These are phyloP conservation scores for Drosophila neocordata DNA, from an alignment of 1,140 invertebrate genomes.

Conservation along the genomic window DNA sequence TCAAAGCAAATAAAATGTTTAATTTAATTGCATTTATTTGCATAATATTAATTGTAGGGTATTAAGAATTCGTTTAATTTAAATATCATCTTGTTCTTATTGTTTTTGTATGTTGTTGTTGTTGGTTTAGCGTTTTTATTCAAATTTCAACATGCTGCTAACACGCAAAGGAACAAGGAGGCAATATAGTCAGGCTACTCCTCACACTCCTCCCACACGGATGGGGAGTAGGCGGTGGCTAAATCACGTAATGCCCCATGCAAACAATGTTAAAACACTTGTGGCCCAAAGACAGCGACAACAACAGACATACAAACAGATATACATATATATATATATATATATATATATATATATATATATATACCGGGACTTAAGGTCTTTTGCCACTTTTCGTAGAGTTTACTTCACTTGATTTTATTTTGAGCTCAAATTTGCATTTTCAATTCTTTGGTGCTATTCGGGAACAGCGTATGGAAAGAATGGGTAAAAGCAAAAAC, in stretches of 20 bases:
- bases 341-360: too few relatives aligned
- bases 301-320: neutral
- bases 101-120: slow-evolving; percentile 13
- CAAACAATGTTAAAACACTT: slow-evolving; percentile 81
- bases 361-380: neutral
- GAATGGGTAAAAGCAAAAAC: neutral
- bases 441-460: slow-evolving; percentile 47
- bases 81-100: neutral
- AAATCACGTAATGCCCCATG: slow-evolving; percentile 79
- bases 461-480: neutral
- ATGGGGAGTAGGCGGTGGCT: slow-evolving; percentile 55
- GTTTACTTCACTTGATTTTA: slow-evolving; percentile 63
- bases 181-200: slow-evolving; percentile 20
- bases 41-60: slow-evolving; percentile 17
- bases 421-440: slow-evolving; percentile 69
- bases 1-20: too few relatives aligned
- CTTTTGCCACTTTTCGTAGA: neutral
- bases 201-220: neutral
- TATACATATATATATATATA: neutral
- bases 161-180: slow-evolving; percentile 56
- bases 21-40: too few relatives aligned
- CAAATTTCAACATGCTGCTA: slow-evolving; percentile 72
- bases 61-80: slow-evolving; percentile 20
- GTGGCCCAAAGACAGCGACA: slow-evolving; percentile 43
- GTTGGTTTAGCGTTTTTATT: slow-evolving; percentile 59